Evolutionary conservation across 1,140 invertebrate species (phyloP), one percentile per base, ranked within the genome.

Genomic region (Drosophila funebris): DNA sequence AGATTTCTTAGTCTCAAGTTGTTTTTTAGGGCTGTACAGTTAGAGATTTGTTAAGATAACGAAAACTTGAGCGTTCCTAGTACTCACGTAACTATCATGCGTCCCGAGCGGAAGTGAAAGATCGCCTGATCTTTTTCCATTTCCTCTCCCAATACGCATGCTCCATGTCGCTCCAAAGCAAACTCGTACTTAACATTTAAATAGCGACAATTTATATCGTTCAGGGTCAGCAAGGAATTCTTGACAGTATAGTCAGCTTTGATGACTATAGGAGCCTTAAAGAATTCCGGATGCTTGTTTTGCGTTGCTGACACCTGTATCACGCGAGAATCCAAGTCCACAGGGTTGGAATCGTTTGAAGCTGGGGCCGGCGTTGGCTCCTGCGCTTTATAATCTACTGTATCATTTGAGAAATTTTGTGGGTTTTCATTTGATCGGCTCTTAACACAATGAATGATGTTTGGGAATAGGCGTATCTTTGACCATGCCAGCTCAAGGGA

Each of bases 121-220:
- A 57, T 11, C 0, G 61, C 57, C 11, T 62, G 33, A 36, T 53
- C 18, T 8, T 41, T 9, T 0, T 33, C 11, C 0, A 31, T 9
- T 1, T 24, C n/a, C n/a, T 75, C 31, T 16, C 48, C 13, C 0
- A 61, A 8, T 0, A 20, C 20, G 60, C 77, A 81, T 13, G 36
- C 61, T 1, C 53, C 61, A 48, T 63, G 37, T 2, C 71, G 74
- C 37, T 85, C 82, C 36, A 78, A 11, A 0, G 11, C 37, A 9
- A 76, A 85, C 9, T 82, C 83, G 13, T 72, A 75, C 37, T 44
- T 87, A 1, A 66, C 67, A 48, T 50, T 78, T 7, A 87, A 41
- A 13, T 66, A 87, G 6, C 83, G 82, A 0, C 3, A 16, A 18
- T 6, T 48, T 0, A n/a, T 5, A 57, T 85, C 82, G 20, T 67